Base-by-base conservation (phyloP, 2,113 vertebrate species). In the Sorex fumeus region DNA sequence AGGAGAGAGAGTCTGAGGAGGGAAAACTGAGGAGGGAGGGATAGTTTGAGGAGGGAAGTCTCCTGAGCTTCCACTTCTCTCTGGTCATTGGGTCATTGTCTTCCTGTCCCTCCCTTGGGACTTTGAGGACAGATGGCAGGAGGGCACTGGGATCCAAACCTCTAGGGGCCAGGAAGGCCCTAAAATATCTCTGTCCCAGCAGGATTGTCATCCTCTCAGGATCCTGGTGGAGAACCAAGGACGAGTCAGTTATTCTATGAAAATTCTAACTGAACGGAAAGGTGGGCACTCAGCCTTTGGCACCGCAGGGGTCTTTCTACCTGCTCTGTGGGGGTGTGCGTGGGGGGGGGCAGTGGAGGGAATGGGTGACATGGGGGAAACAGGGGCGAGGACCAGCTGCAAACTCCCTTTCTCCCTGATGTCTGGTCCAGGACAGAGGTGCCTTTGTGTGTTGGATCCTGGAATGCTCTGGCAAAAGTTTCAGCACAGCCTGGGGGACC, bases 201-300 rank as follows among this genome's bases (percentile, higher is more conserved):
- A 96, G 96, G 30, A 8, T 2, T 93, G 94, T 88, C 98, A 98
- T 6, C 98, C 98, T 30, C 97, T 99, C 71, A 98, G 98, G 87
- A 97, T 99, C 53, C 89, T 99, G 95, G 99, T 99, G 18, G 99
- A 99, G 95, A 99, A 99, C 96, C 98, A 98, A 1, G 99, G 99
- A 21, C 97, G 99, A 2, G 98, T 98, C 84, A 98, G 98, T 93
- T 98, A 95, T 8, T 98, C 99, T 30, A 94, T 94, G 83, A 94
- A 96, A 21, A 96, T 99, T 83, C 98, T 99, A 71, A 90, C 98
- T 13, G 98, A 99, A 91, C 98, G 94, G 90, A 99, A 99, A 99
- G 99, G 99, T 99, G 90, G 91, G 77, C 53, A 71, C 60, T 82
- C 21, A 28, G 50, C 28, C 30, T 87, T 47, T 82, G 66, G 88